Evolutionary conservation across 2,113 vertebrate species (phyloP).

Genomic region (Takifugu flavidus): DNA sequence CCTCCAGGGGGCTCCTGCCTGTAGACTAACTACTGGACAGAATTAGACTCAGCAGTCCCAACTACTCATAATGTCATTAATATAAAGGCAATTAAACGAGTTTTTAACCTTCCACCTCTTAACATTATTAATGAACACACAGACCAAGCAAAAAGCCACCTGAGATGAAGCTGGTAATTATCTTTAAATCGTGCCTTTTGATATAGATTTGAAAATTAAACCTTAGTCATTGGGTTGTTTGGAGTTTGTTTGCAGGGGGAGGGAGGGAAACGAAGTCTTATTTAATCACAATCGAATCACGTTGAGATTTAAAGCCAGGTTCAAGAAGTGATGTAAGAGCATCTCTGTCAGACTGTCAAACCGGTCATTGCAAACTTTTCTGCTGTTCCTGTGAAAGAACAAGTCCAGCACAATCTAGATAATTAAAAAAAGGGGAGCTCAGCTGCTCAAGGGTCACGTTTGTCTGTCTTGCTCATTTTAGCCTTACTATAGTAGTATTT

Average conservation of each 20-base stretch:
- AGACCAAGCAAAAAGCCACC: constrained; percentile 79
- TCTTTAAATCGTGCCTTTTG: constrained; percentile 86
- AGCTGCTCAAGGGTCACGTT: constrained; percentile 44
- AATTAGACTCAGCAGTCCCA: constrained; percentile 89
- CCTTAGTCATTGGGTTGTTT: constrained; percentile 90
- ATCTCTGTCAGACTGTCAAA: constrained; percentile 77
- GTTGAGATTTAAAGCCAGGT: constrained; percentile 77
- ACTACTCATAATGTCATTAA: constrained; percentile 99
- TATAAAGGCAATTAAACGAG: constrained; percentile 99
- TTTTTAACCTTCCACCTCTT: constrained; percentile 99
- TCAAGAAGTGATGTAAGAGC: neutral
- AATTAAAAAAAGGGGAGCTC: constrained; percentile 37
- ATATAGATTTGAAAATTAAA: constrained; percentile 96
- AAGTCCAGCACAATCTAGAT: constrained; percentile 38
- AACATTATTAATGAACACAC: constrained; percentile 99
- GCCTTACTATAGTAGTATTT: constrained; percentile 53
- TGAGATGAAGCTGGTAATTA: constrained; percentile 96
- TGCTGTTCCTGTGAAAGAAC: constrained; percentile 23
- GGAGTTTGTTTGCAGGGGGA: constrained; percentile 85
- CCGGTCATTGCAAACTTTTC: constrained; percentile 60
- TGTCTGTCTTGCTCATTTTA: constrained; percentile 46
- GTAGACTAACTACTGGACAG: constrained; percentile 90
- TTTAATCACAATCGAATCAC: constrained; percentile 91
- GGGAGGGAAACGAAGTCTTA: constrained; percentile 85
- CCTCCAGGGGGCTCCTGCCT: constrained; percentile 85